Percentiles rank a stretch among this genome's conserved stretches.
phyloP scores from a whole-genome alignment of 2,888 invertebrate species.

The Hypena proboscidalis region DNA sequence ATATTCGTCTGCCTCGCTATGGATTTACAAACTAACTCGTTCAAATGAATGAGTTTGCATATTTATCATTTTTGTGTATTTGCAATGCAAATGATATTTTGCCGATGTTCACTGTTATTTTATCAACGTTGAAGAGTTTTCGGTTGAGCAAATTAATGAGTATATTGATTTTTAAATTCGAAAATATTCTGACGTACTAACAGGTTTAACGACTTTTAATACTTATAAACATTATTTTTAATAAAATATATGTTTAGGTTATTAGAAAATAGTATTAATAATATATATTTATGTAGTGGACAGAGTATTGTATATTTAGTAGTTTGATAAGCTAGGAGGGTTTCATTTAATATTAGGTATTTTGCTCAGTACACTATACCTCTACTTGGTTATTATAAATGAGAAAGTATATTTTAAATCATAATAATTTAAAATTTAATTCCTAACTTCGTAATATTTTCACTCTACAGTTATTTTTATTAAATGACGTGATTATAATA shows the following conservation, averaged over 20 bases:
- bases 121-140: slow-evolving; percentile 12
- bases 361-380: too few species aligned
- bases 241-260: not conserved
- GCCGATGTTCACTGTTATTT: slow-evolving; percentile 13
- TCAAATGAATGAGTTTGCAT: not conserved
- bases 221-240: slow-evolving; percentile 38
- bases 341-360: too few species aligned
- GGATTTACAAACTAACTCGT: slow-evolving; percentile 12
- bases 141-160: slow-evolving; percentile 9
- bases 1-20: not conserved
- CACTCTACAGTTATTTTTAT: not conserved
- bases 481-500: slow-evolving; percentile 7
- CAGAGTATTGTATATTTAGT: too few species aligned
- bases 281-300: not conserved
- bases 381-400: too few species aligned
- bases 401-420: too few species aligned
- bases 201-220: not conserved
- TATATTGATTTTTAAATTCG: not conserved
- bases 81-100: slow-evolving; percentile 33
- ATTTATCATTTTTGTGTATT: slow-evolving; percentile 11
- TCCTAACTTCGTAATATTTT: too few species aligned
- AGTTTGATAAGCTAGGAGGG: too few species aligned
- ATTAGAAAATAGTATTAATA: not conserved
- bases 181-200: slow-evolving; percentile 1
- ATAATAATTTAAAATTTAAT: too few species aligned